Evolutionary conservation across 2,888 invertebrate species (phyloP).

Genomic region (Limnephilus marmoratus): DNA sequence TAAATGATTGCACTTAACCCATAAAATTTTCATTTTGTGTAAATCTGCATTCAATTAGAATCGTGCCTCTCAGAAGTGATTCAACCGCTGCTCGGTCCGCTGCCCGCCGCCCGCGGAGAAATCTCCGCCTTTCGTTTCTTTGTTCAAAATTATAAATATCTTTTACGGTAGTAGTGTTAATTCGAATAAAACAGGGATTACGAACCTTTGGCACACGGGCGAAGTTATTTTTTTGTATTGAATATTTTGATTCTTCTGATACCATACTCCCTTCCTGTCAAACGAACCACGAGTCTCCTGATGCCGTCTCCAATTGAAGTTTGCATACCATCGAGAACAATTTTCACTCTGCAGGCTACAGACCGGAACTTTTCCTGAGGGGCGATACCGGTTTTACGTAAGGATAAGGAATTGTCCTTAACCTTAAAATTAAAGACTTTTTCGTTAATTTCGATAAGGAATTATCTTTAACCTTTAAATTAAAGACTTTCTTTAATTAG

Average conservation of each 20-base stretch:
- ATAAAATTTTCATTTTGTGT: background rate
- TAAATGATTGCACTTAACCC: background rate
- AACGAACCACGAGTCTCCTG: too few species aligned
- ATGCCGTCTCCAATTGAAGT: too few species aligned
- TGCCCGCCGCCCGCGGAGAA: background rate
- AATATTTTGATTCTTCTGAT: background rate
- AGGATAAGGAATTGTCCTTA: too few species aligned
- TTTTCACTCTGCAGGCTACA: too few species aligned
- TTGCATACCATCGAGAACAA: too few species aligned
- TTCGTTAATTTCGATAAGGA: too few species aligned
- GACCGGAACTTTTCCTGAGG: too few species aligned
- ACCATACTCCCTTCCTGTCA: too few species aligned
- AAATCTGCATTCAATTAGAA: conserved; percentile 2
- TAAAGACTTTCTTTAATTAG: too few species aligned
- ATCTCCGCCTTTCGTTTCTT: background rate
- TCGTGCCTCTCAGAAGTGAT: background rate
- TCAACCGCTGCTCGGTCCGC: conserved; percentile 2
- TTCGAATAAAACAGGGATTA: background rate
- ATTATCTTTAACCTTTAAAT: too few species aligned
- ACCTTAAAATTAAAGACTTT: too few species aligned
- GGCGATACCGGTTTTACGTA: too few species aligned
- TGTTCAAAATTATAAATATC: background rate
- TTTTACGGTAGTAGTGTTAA: background rate
- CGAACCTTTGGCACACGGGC: background rate
- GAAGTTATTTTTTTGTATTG: background rate